phyloP scores from a whole-genome alignment of 2,888 invertebrate genomes.

The Dryomyza anilis region DNA sequence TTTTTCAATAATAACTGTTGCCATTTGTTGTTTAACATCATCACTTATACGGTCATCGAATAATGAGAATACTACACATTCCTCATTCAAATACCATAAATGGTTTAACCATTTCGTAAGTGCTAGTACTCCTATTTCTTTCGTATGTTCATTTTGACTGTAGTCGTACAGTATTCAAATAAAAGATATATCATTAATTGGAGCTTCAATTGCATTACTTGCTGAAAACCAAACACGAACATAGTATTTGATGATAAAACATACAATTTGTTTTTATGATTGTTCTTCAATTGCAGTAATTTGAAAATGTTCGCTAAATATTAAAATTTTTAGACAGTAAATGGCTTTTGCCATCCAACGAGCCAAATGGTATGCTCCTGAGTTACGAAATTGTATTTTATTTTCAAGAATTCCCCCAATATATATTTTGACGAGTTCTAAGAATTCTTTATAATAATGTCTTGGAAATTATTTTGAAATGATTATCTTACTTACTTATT shows the following conservation, averaged over 20 bases:
- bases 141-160: neutral
- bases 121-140: neutral
- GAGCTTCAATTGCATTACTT: neutral
- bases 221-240: neutral
- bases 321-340: conserved; percentile 1
- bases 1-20: no score
- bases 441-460: neutral
- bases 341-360: conserved; percentile 15
- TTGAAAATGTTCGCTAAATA: conserved; percentile 3
- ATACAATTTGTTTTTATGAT: no score
- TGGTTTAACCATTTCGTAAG: neutral
- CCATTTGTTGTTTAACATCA: no score
- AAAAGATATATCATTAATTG: conserved; percentile 1
- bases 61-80: neutral
- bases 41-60: neutral
- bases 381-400: no score
- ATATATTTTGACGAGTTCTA: neutral
- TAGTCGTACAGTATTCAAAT: neutral
- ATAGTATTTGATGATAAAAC: no score
- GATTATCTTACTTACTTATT: no score
- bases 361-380: conserved; percentile 1
- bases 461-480: no score
- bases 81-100: conserved; percentile 2
- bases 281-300: neutral
- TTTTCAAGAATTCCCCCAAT: neutral